phyloP scores from a whole-genome alignment of 2,113 vertebrate species.

The Chaetodon auriga region DNA sequence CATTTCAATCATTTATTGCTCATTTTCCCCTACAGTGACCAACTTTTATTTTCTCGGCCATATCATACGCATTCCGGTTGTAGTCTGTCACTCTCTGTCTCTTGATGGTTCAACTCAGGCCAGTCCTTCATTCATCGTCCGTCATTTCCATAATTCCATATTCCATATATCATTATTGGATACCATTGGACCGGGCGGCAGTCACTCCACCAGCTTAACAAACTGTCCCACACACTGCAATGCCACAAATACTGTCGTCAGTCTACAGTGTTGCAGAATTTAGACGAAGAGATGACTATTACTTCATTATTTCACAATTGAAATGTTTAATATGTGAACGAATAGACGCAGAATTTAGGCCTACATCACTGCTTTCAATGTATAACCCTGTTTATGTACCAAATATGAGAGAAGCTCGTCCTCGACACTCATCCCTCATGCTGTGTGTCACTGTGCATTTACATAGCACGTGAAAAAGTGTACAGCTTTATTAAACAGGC shows the following conservation, averaged over 20 bases:
- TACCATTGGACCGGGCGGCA: slow-evolving; percentile 55
- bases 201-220: slow-evolving; percentile 33
- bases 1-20: not conserved
- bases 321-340: not conserved
- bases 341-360: not conserved
- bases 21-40: not conserved
- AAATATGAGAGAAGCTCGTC: too few relatives aligned
- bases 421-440: too few relatives aligned
- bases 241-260: not conserved
- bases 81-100: not conserved
- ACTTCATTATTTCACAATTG: not conserved
- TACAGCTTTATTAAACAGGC: not conserved
- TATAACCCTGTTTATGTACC: not conserved
- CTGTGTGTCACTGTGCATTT: not conserved
- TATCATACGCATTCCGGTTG: not conserved
- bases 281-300: not conserved
- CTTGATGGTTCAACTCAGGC: slow-evolving; percentile 1
- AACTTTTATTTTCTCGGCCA: slow-evolving; percentile 37
- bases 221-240: not conserved
- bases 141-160: slow-evolving; percentile 61
- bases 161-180: slow-evolving; percentile 36
- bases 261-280: not conserved
- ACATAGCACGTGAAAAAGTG: not conserved
- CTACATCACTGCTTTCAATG: not conserved
- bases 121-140: slow-evolving; percentile 15